Conservation (phyloP, 2,888 invertebrate genomes). For the Euspilapteryx auroguttella region DNA sequence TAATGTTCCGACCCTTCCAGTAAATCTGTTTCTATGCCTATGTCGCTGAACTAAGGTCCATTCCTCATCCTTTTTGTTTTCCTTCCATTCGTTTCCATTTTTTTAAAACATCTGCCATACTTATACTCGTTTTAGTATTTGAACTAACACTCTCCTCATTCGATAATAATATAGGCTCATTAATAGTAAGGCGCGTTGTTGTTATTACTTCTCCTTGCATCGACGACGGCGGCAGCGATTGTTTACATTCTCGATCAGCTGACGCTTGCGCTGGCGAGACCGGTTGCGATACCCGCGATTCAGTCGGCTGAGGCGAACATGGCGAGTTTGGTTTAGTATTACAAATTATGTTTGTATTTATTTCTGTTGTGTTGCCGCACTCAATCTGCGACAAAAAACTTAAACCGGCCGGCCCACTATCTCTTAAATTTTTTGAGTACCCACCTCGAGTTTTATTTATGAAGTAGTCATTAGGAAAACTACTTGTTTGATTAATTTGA, state of each 20-base stretch:
- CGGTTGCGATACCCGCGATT: too few relatives aligned
- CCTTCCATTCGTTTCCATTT: constrained; percentile 1
- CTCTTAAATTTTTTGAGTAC: neutral
- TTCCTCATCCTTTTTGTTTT: neutral
- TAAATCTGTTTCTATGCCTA: constrained; percentile 1
- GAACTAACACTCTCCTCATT: neutral
- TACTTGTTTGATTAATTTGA: too few relatives aligned
- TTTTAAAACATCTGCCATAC: constrained; percentile 1
- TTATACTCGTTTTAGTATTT: neutral
- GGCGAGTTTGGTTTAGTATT: too few relatives aligned
- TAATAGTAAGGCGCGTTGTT: too few relatives aligned
- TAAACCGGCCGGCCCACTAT: constrained; percentile 4
- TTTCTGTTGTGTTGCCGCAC: too few relatives aligned
- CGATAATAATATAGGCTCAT: neutral
- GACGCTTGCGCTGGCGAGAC: too few relatives aligned
- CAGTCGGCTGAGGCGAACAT: too few relatives aligned
- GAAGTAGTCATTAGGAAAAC: too few relatives aligned
- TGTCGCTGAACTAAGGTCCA: constrained; percentile 1
- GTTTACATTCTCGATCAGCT: too few relatives aligned
- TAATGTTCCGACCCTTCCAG: constrained; percentile 1
- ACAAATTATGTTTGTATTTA: too few relatives aligned
- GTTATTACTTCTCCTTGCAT: too few relatives aligned
- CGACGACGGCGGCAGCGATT: too few relatives aligned
- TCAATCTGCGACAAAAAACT: neutral
- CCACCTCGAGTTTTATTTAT: constrained; percentile 4